phyloP scores from a whole-genome alignment of 2,797 vertebrate species.

The Manis javanica region DNA sequence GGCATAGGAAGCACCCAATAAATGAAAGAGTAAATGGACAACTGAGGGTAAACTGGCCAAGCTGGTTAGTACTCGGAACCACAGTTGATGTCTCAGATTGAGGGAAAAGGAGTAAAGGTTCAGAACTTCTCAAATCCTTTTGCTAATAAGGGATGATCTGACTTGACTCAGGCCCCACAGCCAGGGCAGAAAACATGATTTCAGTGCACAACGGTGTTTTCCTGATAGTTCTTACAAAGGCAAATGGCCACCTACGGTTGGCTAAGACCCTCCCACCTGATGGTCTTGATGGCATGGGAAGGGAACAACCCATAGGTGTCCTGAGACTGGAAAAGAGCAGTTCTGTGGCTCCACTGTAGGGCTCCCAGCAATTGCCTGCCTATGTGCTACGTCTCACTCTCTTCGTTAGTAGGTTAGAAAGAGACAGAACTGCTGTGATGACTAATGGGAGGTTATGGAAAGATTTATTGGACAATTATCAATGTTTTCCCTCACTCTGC shows the following conservation, averaged over 20 bases:
- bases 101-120: not conserved
- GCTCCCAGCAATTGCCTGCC: not conserved
- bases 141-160: not conserved
- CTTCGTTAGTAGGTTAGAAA: not conserved
- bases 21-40: not conserved
- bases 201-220: not conserved
- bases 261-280: rapidly evolving
- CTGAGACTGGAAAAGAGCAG: rapidly evolving
- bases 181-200: not conserved
- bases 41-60: not conserved
- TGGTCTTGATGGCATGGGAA: not conserved
- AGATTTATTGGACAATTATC: slow-evolving; percentile 79
- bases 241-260: rapidly evolving
- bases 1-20: too few species aligned
- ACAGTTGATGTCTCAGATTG: too few species aligned
- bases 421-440: slow-evolving; percentile 4
- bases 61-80: not conserved
- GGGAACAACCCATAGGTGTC: not conserved
- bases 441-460: slow-evolving; percentile 69
- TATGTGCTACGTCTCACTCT: not conserved
- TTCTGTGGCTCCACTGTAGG: rapidly evolving
- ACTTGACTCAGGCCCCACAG: not conserved
- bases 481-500: slow-evolving; percentile 72
- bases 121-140: not conserved
- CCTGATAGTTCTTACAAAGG: not conserved